Evolutionary conservation across 1,140 invertebrate genomes (phyloP).

Genomic region (Adelges cooleyi): DNA sequence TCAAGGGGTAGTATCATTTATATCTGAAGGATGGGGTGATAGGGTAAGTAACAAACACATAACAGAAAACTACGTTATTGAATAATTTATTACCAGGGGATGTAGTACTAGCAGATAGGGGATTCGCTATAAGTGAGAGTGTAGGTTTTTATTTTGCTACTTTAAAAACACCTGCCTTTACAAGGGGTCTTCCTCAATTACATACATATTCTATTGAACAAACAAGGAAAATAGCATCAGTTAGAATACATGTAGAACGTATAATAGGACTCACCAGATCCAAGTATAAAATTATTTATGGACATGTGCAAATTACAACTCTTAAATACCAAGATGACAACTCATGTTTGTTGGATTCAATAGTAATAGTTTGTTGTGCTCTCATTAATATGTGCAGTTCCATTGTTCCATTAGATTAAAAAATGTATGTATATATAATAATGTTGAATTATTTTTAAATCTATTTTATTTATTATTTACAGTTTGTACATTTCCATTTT

Average conservation of each 20-base stretch:
- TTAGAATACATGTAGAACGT: conserved; percentile 19
- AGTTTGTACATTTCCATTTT: not conserved
- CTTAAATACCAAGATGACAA: not conserved
- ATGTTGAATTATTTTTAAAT: no score
- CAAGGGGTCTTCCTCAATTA: not conserved
- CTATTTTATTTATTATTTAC: no score
- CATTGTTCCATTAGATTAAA: not conserved
- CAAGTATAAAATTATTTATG: conserved; percentile 11
- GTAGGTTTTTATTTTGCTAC: not conserved
- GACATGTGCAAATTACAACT: not conserved
- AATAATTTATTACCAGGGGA: conserved; percentile 32
- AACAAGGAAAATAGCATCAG: not conserved
- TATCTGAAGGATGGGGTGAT: conserved; percentile 36
- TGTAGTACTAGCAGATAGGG: conserved; percentile 37
- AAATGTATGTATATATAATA: not conserved
- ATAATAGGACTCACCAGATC: conserved; percentile 31
- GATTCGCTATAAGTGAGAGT: conserved; percentile 34
- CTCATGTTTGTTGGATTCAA: not conserved
- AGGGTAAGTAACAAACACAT: conserved; percentile 37
- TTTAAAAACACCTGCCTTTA: not conserved
- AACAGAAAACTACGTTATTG: conserved; percentile 35
- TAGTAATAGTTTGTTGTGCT: conserved; percentile 6
- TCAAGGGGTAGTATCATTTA: conserved; percentile 39
- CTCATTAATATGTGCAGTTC: conserved; percentile 5
- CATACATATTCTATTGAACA: not conserved